Evolutionary conservation across 2,797 vertebrate genomes (phyloP), one percentile per base, ranked within the genome.

Genomic region (Sebastes nivosus): DNA sequence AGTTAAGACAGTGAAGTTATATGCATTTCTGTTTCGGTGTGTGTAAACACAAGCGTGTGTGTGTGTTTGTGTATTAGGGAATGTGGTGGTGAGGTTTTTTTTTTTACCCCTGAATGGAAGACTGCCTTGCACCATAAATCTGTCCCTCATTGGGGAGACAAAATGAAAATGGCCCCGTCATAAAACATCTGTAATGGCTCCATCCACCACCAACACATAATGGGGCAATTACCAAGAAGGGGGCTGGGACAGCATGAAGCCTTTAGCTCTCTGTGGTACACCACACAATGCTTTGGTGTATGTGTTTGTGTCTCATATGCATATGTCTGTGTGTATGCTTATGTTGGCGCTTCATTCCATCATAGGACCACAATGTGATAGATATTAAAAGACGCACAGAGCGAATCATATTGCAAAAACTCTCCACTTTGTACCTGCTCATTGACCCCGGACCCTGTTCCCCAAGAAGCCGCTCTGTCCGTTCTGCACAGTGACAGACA

Each of bases 161-260:
- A 95, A 96, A 95, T 94, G 94, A 95, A 95, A 95, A 96, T 94
- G 88, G 93, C 89, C 92, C 94, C 79, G 69, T 95, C 95, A 96
- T 96, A 96, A 96, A 96, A 95, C 96, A 96, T 96, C 95, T 96
- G 95, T 92, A 96, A 95, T 94, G 92, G 95, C 92, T 96, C 94
- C 93, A 95, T 95, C 94, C 89, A 90, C 94, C 95, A 95, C 94
- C 91, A 90, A 94, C 93, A 92, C 93, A 93, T 95, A 96, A 96
- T 96, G 94, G 94, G 94, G 91, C 94, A 95, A 96, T 96, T 96
- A 96, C 94, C 81, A 84, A 81, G 91, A 92, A 93, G 91, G 90
- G 93, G 92, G 90, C 79, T 88, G 90, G 88, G 91, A 80, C 91
- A 86, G 91, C 76, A 87, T 89, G 91, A 93, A 93, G 90, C 87